Evolutionary conservation across 2,888 invertebrate genomes (phyloP).

Genomic region (Plagodis dolabraria): DNA sequence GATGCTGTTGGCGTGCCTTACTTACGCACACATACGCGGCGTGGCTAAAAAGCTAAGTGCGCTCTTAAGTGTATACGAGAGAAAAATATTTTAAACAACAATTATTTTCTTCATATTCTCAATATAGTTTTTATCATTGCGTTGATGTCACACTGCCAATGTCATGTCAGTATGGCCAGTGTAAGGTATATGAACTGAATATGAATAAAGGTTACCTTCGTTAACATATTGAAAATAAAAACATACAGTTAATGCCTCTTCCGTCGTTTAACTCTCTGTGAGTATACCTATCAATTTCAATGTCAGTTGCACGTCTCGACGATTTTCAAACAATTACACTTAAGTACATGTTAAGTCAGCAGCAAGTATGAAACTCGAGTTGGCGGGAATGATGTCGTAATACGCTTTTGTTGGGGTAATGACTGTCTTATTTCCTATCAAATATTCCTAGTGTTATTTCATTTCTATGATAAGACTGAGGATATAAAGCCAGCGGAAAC

Average conservation of each 20-base stretch:
- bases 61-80: too few species aligned
- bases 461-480: slow-evolving; percentile 4
- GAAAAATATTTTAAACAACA: too few species aligned
- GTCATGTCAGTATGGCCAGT: too few species aligned
- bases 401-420: slow-evolving; percentile 33
- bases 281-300: slow-evolving; percentile 71
- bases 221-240: too few species aligned
- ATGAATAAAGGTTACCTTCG: neutral
- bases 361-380: slow-evolving; percentile 44
- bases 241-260: slow-evolving; percentile 30
- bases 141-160: too few species aligned
- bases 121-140: too few species aligned
- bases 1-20: too few species aligned
- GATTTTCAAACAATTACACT: slow-evolving; percentile 77
- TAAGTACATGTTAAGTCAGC: slow-evolving; percentile 68
- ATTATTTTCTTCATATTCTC: too few species aligned
- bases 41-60: too few species aligned
- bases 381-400: slow-evolving; percentile 35
- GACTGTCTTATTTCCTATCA: slow-evolving; percentile 21
- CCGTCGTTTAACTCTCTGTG: slow-evolving; percentile 47
- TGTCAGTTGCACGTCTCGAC: slow-evolving; percentile 71
- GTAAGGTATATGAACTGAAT: too few species aligned
- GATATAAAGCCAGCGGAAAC: neutral
- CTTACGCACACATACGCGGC: too few species aligned
- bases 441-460: slow-evolving; percentile 2